Conservation (phyloP, 2,888 invertebrate species). For the Drosophila formosana region DNA sequence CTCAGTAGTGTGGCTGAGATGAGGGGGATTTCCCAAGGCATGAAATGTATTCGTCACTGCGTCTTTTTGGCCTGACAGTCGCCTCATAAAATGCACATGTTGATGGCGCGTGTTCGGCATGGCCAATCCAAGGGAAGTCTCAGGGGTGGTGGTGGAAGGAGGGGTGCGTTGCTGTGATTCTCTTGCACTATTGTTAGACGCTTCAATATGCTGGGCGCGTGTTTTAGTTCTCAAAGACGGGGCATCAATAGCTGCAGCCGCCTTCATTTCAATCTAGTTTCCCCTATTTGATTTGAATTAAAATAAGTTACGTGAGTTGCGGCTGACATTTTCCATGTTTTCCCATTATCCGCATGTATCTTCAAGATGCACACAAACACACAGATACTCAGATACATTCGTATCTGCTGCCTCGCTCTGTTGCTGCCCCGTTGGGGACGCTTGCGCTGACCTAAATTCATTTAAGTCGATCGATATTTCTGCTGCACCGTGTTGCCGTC, state of each 20-base stretch:
- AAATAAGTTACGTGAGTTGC: constrained; percentile 78
- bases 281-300: constrained; percentile 74
- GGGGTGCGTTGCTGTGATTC: constrained; percentile 28
- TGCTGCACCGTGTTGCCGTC: constrained; percentile 50
- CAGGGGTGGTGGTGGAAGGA: neutral
- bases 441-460: constrained; percentile 74
- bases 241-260: constrained; percentile 37
- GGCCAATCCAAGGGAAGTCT: constrained; percentile 40
- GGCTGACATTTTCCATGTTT: constrained; percentile 70
- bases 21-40: constrained; percentile 63
- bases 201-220: constrained; percentile 49
- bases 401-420: constrained; percentile 1
- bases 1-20: constrained; percentile 26
- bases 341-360: constrained; percentile 41
- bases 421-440: constrained; percentile 23
- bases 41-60: constrained; percentile 51
- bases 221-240: neutral
- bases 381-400: constrained; percentile 7
- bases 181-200: constrained; percentile 43
- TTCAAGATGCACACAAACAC: constrained; percentile 50
- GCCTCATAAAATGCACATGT: constrained; percentile 80
- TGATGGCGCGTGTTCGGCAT: constrained; percentile 76
- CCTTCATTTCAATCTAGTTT: constrained; percentile 68
- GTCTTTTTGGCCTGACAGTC: constrained; percentile 48
- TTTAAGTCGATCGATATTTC: constrained; percentile 79